Evolutionary conservation across 2,113 vertebrate genomes (phyloP).

Genomic region (Passer montanus): DNA sequence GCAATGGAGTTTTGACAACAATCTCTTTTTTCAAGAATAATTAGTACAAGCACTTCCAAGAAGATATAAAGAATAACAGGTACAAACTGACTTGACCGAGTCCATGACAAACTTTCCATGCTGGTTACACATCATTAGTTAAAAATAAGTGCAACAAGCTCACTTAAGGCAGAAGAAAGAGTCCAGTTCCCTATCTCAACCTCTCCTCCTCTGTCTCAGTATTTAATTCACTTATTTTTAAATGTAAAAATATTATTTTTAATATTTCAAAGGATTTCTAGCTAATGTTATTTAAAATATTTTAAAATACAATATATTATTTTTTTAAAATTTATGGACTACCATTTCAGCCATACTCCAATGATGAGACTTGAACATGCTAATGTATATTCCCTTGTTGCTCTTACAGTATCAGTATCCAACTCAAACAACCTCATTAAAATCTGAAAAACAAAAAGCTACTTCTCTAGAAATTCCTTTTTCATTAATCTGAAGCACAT

Average conservation of each 20-base stretch:
- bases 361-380: neutral
- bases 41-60: conserved; percentile 50
- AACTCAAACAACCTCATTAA: neutral
- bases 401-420: neutral
- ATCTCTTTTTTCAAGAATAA: conserved; percentile 17
- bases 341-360: neutral
- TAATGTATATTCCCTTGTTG: neutral
- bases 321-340: neutral
- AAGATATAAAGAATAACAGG: conserved; percentile 36
- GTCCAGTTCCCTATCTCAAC: neutral
- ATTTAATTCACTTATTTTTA: neutral
- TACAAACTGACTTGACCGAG: conserved; percentile 28
- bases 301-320: neutral
- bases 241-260: neutral
- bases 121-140: neutral
- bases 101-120: neutral
- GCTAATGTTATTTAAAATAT: neutral
- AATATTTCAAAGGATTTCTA: neutral
- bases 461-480: neutral
- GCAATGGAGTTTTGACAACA: conserved; percentile 63
- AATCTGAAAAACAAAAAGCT: neutral
- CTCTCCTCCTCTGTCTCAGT: neutral
- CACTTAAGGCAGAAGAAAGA: neutral
- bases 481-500: neutral
- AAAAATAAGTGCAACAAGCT: neutral